Base-by-base conservation (phyloP, 30 jellyfish, hydroid and myxozoan genomes). In the Turritopsis dohrnii region DNA sequence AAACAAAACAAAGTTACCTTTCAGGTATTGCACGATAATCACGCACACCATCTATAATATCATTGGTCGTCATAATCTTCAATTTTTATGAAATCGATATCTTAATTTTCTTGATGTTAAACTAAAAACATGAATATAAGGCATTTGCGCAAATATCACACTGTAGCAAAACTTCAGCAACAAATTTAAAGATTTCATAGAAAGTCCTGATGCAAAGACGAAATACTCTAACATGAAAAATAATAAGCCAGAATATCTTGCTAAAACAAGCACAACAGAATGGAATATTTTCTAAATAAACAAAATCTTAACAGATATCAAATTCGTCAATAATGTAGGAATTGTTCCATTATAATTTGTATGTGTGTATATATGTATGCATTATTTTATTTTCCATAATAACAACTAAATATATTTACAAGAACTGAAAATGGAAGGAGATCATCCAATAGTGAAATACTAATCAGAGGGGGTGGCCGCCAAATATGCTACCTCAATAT, bases 21-120 rank as follows among this genome's bases (percentile, higher is more conserved):
- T 69, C 77, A 23, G 77, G 77, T 23, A 69, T 69, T 69, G 28
- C 77, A n/a, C 77, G 28, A 69, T 69, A 27, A 69, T 69, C 77
- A 8, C 30, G 28, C 9, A 69, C 77, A 7, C 77, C 77, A 69
- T 69, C 77, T 8, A 0, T 21, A 69, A 23, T 19, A 17, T 69
- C 77, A 9, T 69, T 23, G 0, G 77, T 69, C 77, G 30, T 69
- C 77, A 69, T 69, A 8, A 23, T 69, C 4, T 69, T 69, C 22
- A 21, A 41, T 41, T 41, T 41, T 41, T 13, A 41, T 41, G 60
- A 41, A 41, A 41, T 41, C 60, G 13, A 13, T 41, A 41, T 41
- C 60, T 41, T 41, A 41, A 41, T 41, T 41, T 41, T 41, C 60
- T n/a, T n/a, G n/a, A n/a, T n/a, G n/a, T n/a, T 41, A 41, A 41